These are phyloP conservation scores for Neopipo cinnamomea DNA, from an alignment of 2,113 vertebrate species.

Conservation along the genomic window DNA sequence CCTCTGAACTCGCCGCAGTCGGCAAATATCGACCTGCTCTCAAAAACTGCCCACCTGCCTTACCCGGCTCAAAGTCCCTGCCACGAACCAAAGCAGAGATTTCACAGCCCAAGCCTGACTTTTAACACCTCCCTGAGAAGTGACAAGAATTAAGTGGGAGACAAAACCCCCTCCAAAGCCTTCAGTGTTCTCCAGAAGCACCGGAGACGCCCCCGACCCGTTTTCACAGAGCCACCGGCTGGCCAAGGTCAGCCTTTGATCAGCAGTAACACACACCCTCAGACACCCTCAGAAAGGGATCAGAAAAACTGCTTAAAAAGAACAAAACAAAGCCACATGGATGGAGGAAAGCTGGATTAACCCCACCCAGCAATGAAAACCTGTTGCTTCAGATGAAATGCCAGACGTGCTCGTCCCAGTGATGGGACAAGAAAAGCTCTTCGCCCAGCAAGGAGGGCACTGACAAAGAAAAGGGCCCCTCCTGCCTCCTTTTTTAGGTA, in stretches of 20 bases:
- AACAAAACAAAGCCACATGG: neutral
- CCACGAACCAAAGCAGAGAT: neutral
- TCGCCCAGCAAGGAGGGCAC: neutral
- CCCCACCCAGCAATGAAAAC: neutral
- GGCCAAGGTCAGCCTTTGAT: neutral
- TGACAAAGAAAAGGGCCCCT: neutral
- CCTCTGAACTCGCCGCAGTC: neutral
- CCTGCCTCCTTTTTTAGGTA: neutral
- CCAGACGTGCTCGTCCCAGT: neutral
- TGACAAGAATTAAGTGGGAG: neutral
- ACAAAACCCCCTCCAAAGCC: neutral
- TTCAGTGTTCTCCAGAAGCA: neutral
- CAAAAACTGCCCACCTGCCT: neutral
- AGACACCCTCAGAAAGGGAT: neutral
- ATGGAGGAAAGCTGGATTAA: neutral
- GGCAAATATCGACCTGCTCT: accelerated
- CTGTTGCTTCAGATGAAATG: neutral
- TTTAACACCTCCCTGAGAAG: constrained; percentile 4
- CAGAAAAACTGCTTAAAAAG: neutral
- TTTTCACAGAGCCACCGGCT: neutral
- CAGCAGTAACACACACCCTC: neutral
- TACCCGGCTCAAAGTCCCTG: neutral
- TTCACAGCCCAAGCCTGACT: constrained; percentile 8
- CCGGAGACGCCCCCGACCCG: neutral
- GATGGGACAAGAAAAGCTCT: neutral